These are phyloP conservation scores for Numida meleagris DNA, from an alignment of 2,113 vertebrate species.

Conservation along the genomic window DNA sequence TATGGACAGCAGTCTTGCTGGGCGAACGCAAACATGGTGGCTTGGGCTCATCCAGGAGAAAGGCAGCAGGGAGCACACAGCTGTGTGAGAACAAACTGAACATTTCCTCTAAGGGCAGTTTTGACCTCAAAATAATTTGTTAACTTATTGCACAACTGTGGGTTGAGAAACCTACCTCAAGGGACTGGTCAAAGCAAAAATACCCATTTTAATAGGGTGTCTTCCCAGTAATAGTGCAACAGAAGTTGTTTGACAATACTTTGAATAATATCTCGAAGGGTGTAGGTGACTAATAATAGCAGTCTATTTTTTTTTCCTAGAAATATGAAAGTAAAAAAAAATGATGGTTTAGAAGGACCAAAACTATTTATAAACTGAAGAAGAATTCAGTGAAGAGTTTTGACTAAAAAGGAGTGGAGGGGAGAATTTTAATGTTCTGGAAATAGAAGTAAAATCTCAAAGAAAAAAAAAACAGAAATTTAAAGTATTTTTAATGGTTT, in stretches of 20 bases:
- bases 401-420: constrained; percentile 58
- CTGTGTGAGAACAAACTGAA: neutral
- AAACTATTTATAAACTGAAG: constrained; percentile 70
- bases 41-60: neutral
- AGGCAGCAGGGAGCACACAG: neutral
- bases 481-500: constrained; percentile 42
- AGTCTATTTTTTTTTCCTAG: neutral
- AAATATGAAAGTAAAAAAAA: constrained; percentile 61
- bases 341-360: constrained; percentile 58
- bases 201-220: neutral
- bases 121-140: neutral
- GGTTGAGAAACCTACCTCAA: constrained; percentile 19
- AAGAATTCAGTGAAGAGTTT: constrained; percentile 69
- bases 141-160: neutral
- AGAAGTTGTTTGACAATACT: constrained; percentile 50
- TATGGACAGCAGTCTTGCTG: neutral
- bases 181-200: neutral
- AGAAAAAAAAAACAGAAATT: constrained; percentile 36
- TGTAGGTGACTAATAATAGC: constrained; percentile 52
- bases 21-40: neutral
- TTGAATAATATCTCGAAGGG: constrained; percentile 15
- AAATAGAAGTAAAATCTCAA: constrained; percentile 62
- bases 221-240: neutral
- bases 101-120: neutral
- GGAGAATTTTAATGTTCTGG: constrained; percentile 66